These are phyloP conservation scores for Nephrotoma flavescens DNA, from an alignment of 2,888 invertebrate species.

Conservation along the genomic window DNA sequence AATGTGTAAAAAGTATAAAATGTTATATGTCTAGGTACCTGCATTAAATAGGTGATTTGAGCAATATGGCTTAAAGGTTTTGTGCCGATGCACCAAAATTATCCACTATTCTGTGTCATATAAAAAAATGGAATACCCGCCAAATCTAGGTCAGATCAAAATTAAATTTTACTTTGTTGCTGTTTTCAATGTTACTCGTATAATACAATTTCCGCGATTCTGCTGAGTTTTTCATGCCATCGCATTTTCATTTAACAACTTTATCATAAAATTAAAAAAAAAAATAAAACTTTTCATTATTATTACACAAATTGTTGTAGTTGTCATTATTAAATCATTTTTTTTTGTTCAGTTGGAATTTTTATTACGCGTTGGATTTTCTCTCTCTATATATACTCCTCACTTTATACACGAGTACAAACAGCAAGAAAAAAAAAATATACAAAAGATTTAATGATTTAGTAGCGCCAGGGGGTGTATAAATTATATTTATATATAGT, in stretches of 20 bases:
- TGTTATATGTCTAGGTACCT: too few species aligned
- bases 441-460: not conserved
- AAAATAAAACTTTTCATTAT: not conserved
- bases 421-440: not conserved
- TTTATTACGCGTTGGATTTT: not conserved
- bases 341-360: not conserved
- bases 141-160: not conserved
- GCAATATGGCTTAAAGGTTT: too few species aligned
- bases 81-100: too few species aligned
- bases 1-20: too few species aligned
- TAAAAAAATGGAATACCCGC: too few species aligned
- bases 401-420: not conserved
- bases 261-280: not conserved
- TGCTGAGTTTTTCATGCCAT: not conserved
- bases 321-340: not conserved
- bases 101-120: too few species aligned
- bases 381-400: not conserved
- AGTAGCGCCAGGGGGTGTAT: not conserved
- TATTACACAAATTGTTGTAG: not conserved
- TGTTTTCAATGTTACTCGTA: not conserved
- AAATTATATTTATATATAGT: not conserved
- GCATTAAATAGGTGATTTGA: too few species aligned
- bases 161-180: not conserved
- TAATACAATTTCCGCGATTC: not conserved
- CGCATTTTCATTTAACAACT: not conserved